Conservation (phyloP, 1,140 invertebrate species). For the Lordiphosa stackelbergi region DNA sequence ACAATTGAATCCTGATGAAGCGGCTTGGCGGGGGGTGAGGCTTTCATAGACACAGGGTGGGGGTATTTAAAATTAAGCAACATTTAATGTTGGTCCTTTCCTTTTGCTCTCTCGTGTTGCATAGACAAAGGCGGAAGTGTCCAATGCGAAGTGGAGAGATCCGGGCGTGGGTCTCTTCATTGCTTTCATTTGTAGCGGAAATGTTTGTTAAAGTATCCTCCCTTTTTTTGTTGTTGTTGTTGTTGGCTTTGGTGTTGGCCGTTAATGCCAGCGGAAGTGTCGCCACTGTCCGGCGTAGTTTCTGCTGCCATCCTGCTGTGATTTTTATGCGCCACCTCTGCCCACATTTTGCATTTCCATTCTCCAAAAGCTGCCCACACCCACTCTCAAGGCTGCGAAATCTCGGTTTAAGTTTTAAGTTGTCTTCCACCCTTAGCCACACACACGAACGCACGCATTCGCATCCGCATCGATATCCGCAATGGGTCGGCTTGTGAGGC, state of each 20-base stretch:
- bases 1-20: constrained; percentile 67
- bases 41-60: constrained; percentile 4
- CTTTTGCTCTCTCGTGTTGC: constrained; percentile 12
- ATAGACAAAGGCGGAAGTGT: constrained; percentile 69
- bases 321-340: constrained; percentile 44
- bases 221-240: constrained; percentile 12
- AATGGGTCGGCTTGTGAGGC: constrained; percentile 52
- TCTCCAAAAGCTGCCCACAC: background rate
- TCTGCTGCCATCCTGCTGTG: constrained; percentile 43
- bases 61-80: constrained; percentile 70
- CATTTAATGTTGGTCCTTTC: constrained; percentile 51
- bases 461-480: constrained; percentile 12
- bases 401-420: no score
- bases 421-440: no score
- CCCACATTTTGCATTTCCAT: constrained; percentile 8
- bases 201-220: constrained; percentile 72
- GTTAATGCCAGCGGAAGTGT: constrained; percentile 65
- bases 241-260: constrained; percentile 42
- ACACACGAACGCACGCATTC: background rate
- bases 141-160: constrained; percentile 16
- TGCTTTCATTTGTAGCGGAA: constrained; percentile 74
- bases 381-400: background rate
- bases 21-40: constrained; percentile 16
- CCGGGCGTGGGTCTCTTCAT: constrained; percentile 34
- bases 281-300: constrained; percentile 40